phyloP scores from a whole-genome alignment of 1,140 invertebrate genomes.

The Acromyrmex echinatior region DNA sequence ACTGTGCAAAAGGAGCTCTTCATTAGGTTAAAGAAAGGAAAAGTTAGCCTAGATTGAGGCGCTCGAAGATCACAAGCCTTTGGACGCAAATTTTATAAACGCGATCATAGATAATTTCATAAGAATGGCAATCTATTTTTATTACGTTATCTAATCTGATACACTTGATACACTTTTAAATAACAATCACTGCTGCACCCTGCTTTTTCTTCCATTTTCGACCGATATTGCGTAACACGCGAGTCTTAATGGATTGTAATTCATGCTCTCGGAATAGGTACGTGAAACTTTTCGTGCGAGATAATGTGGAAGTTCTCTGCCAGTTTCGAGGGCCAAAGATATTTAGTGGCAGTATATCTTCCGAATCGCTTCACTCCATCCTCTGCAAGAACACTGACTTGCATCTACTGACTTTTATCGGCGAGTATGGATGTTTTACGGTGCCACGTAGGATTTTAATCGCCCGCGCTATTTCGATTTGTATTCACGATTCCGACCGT shows the following conservation, averaged over 20 bases:
- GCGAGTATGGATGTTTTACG: conserved; percentile 57
- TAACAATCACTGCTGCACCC: neutral
- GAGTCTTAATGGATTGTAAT: conserved; percentile 65
- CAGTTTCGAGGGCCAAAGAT: conserved; percentile 49
- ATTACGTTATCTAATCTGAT: too few relatives aligned
- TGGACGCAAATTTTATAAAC: too few relatives aligned
- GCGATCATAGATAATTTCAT: too few relatives aligned
- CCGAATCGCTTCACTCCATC: conserved; percentile 68
- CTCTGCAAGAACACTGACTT: conserved; percentile 46
- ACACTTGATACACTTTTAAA: neutral
- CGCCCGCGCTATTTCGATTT: conserved; percentile 16
- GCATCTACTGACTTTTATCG: conserved; percentile 68
- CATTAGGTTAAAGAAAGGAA: too few relatives aligned
- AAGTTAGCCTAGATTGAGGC: too few relatives aligned
- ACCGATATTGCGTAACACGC: conserved; percentile 20
- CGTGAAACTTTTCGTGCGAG: conserved; percentile 47
- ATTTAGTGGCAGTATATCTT: conserved; percentile 74
- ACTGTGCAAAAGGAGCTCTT: too few relatives aligned
- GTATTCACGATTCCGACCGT: neutral
- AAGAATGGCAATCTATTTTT: too few relatives aligned
- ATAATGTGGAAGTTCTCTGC: conserved; percentile 68
- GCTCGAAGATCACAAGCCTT: too few relatives aligned
- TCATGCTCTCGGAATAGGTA: conserved; percentile 39
- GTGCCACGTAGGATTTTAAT: conserved; percentile 62
- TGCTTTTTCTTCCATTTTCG: neutral